Conservation (phyloP, 2,797 vertebrate species). For the Remorina albescens region DNA sequence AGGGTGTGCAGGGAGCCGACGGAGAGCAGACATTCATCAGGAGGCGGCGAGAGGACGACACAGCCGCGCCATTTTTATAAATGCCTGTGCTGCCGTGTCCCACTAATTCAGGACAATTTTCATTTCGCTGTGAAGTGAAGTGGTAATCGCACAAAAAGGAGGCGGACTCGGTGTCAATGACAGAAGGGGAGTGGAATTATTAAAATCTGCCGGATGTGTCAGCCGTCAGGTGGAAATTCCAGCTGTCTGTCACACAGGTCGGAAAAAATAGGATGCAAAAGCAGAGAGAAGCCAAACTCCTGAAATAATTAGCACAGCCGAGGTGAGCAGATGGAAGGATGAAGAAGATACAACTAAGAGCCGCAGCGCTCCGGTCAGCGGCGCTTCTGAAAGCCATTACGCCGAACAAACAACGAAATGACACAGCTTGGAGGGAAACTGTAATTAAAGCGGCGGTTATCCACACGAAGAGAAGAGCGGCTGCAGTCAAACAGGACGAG, state of each 20-base stretch:
- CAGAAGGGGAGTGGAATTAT: neutral
- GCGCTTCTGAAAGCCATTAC: slow-evolving; percentile 23
- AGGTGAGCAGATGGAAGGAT: slow-evolving; percentile 6
- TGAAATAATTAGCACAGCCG: slow-evolving; percentile 29
- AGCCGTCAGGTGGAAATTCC: neutral
- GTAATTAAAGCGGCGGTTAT: slow-evolving; percentile 30
- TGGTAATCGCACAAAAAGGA: slow-evolving; percentile 3
- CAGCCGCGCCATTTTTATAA: slow-evolving; percentile 16
- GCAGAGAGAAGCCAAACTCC: neutral
- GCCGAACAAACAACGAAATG: slow-evolving; percentile 20
- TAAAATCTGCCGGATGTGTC: slow-evolving; percentile 8
- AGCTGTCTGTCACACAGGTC: neutral
- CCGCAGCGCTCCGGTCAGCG: slow-evolving; percentile 6
- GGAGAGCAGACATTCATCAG: slow-evolving; percentile 34
- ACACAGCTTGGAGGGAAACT: neutral
- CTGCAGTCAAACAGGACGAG: neutral
- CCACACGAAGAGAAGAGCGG: neutral
- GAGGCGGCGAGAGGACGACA: neutral
- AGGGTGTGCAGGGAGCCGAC: slow-evolving; percentile 21
- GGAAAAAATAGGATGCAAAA: neutral
- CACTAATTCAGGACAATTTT: slow-evolving; percentile 18
- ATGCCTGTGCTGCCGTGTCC: slow-evolving; percentile 26
- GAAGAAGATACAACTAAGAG: slow-evolving; percentile 36
- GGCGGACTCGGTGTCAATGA: neutral
- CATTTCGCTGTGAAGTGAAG: slow-evolving; percentile 11